A percentile compares a stretch with the other conserved stretches of the same genome.
Conservation (phyloP, 2,113 vertebrate genomes). For the Ptyas mucosa region DNA sequence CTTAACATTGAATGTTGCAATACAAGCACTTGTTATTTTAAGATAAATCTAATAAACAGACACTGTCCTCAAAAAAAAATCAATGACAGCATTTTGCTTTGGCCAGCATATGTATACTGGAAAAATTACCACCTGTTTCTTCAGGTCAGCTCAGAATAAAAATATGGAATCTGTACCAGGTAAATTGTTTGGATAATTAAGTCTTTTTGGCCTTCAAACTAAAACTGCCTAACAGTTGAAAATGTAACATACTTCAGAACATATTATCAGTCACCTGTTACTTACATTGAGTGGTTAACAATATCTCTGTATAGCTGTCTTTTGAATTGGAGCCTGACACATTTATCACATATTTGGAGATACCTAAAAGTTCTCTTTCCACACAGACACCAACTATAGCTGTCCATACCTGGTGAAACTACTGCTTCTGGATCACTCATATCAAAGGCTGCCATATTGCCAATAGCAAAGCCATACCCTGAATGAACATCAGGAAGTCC, state of each 20-base stretch:
- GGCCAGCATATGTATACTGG: not conserved
- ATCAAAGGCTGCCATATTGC: slow-evolving; percentile 98
- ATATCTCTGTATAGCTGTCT: not conserved
- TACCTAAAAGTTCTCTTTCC: not conserved
- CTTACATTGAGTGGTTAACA: not conserved
- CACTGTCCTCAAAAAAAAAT: not conserved
- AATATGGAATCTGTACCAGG: not conserved
- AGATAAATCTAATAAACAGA: not conserved
- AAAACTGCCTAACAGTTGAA: not conserved
- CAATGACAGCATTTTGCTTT: not conserved
- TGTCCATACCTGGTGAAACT: slow-evolving; percentile 87
- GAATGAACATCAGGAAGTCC: slow-evolving; percentile 97
- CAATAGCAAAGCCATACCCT: slow-evolving; percentile 96
- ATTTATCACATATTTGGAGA: not conserved
- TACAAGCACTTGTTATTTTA: not conserved
- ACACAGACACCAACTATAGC: not conserved
- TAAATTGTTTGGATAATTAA: not conserved
- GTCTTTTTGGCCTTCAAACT: not conserved
- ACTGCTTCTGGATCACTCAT: slow-evolving; percentile 88
- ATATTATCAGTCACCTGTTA: not conserved
- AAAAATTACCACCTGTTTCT: not conserved
- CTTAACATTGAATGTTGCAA: not conserved
- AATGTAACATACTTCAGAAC: not conserved
- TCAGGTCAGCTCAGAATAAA: not conserved
- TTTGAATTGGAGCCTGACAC: not conserved